phyloP scores from a whole-genome alignment of 2,113 vertebrate genomes.

The Hipposideros armiger region DNA sequence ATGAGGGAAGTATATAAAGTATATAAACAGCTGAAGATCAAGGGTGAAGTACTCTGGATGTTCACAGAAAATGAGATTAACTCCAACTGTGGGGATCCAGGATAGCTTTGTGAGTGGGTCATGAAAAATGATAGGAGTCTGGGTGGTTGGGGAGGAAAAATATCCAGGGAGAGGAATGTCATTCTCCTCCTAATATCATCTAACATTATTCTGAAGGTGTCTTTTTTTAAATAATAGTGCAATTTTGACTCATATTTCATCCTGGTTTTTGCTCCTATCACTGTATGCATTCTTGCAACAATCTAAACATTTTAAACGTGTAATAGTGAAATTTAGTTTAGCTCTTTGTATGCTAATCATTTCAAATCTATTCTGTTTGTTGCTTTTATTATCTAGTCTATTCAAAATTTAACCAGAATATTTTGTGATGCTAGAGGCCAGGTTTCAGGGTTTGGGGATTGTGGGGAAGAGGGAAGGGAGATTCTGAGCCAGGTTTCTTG shows the following conservation, averaged over 20 bases:
- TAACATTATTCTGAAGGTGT: neutral
- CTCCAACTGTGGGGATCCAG: neutral
- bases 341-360: neutral
- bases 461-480: neutral
- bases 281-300: neutral
- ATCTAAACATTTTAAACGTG: neutral
- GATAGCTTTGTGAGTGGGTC: neutral
- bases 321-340: constrained; percentile 5
- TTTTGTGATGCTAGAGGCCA: constrained; percentile 11
- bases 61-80: neutral
- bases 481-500: neutral
- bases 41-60: neutral
- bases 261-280: neutral
- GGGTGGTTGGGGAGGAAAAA: neutral
- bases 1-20: neutral
- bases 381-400: constrained; percentile 26
- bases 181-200: neutral
- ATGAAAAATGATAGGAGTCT: neutral
- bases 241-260: neutral
- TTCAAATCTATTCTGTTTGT: constrained; percentile 18
- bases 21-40: neutral
- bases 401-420: constrained; percentile 22
- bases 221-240: neutral
- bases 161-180: neutral
- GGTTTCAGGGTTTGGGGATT: neutral